Conservation (phyloP, 2,797 vertebrate species). For the Pseudocheirus occidentalis region DNA sequence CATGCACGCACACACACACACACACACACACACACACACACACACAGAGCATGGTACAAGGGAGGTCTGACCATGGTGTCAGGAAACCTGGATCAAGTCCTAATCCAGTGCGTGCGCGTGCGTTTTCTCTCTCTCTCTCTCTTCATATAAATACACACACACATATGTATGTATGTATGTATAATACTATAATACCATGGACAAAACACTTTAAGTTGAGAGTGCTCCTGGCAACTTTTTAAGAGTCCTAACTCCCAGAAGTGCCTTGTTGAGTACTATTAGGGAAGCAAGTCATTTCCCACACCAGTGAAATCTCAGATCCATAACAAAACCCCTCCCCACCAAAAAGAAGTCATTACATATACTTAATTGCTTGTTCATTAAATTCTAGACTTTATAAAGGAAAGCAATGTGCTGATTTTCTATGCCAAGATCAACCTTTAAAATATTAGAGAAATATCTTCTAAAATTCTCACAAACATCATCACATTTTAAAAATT, state of each 20-base stretch:
- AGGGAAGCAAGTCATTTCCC: background rate
- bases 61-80: background rate
- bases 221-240: background rate
- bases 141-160: too few relatives aligned
- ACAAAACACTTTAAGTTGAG: background rate
- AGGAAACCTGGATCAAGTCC: background rate
- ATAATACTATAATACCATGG: too few relatives aligned
- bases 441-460: background rate
- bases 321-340: background rate
- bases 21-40: background rate
- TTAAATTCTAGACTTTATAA: background rate
- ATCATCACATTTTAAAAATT: background rate
- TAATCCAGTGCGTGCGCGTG: too few relatives aligned
- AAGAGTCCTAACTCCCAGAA: background rate
- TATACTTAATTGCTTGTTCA: background rate
- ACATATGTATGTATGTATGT: too few relatives aligned
- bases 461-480: background rate
- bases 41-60: background rate
- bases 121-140: too few relatives aligned
- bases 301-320: background rate
- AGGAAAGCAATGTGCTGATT: background rate
- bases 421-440: background rate
- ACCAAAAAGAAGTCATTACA: background rate
- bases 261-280: background rate
- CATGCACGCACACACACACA: background rate